These are phyloP conservation scores for Melanitta fusca DNA, from an alignment of 2,797 vertebrate genomes.

Conservation along the genomic window DNA sequence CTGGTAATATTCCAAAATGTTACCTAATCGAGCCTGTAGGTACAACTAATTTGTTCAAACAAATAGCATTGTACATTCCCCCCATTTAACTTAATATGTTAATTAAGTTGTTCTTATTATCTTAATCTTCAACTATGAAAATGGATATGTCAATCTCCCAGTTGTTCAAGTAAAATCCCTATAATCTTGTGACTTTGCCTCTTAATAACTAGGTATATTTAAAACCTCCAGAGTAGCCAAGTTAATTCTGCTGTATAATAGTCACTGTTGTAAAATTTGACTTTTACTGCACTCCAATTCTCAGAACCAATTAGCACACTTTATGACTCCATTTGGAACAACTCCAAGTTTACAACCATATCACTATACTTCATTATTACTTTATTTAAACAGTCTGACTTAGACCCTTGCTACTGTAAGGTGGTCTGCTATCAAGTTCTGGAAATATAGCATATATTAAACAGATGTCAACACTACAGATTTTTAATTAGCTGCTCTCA, in stretches of 20 bases:
- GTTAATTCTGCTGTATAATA: slow-evolving; percentile 68
- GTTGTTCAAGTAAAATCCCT: slow-evolving; percentile 3
- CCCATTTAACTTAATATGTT: slow-evolving; percentile 24
- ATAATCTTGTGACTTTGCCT: slow-evolving; percentile 36
- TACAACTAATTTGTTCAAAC: neutral
- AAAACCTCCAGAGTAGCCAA: slow-evolving; percentile 59
- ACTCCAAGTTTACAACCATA: slow-evolving; percentile 67
- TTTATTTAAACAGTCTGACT: slow-evolving; percentile 71
- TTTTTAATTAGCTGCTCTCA: slow-evolving; percentile 69
- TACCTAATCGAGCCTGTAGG: neutral
- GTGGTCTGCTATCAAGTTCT: slow-evolving; percentile 51
- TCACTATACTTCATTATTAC: slow-evolving; percentile 69
- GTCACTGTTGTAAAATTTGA: slow-evolving; percentile 63
- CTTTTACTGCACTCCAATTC: slow-evolving; percentile 68
- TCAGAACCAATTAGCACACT: slow-evolving; percentile 75
- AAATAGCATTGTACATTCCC: neutral
- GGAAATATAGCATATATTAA: slow-evolving; percentile 64
- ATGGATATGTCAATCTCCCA: neutral
- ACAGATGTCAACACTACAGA: slow-evolving; percentile 61
- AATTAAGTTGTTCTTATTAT: slow-evolving; percentile 25
- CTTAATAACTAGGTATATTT: slow-evolving; percentile 42
- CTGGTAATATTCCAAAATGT: neutral
- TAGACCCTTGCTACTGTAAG: slow-evolving; percentile 50
- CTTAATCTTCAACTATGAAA: slow-evolving; percentile 40
- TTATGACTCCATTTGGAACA: slow-evolving; percentile 77